Evolutionary conservation across 2,888 invertebrate species (phyloP), one percentile per base, ranked within the genome.

Genomic region (Noctuana brunneofusca): DNA sequence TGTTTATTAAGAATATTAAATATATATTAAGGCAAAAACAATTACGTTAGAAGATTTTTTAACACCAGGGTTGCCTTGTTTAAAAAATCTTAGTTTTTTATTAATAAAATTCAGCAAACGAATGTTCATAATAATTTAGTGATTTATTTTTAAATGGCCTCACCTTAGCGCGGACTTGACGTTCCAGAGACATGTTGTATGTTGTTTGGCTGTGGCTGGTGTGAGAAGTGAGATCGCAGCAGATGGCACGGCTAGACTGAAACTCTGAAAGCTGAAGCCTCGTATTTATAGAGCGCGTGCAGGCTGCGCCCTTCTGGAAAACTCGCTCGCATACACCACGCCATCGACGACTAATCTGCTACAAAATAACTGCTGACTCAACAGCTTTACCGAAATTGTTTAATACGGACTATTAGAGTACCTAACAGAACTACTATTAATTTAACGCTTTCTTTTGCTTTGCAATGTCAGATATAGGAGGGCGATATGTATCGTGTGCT

Each of bases 111-210:
- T 12, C 22, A 48, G 11, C n/a, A n/a, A 48, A 48, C 22, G n/a
- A 22, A 46, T 46, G 18, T 46, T 48, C 22, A 20, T 18, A 18
- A 1, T 18, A 18, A 18, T 43, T 43, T 48, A 48, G 32, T 30
- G 49, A 9, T 62, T 41, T 50, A 63, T 57, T 57, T 57, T 63
- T 57, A 63, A 56, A 32, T 50, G 27, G 16, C 68, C 92, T 92
- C 88, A 97, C 97, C 96, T 97, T 97, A 86, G 95, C 95, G 86
- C 96, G 95, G 92, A 97, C 96, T 94, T 96, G 96, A 92, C 97
- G 96, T 95, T 97, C 96, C 90, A 97, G 94, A 95, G 97, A 96
- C 97, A 97, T 97, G 84, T 92, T 78, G 80, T 78, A 69, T 68
- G 75, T 75, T 77, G 72, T 78, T 71, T 77, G 75, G 79, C 71